Conservation (phyloP, 2,113 vertebrate genomes). For the Physeter macrocephalus region DNA sequence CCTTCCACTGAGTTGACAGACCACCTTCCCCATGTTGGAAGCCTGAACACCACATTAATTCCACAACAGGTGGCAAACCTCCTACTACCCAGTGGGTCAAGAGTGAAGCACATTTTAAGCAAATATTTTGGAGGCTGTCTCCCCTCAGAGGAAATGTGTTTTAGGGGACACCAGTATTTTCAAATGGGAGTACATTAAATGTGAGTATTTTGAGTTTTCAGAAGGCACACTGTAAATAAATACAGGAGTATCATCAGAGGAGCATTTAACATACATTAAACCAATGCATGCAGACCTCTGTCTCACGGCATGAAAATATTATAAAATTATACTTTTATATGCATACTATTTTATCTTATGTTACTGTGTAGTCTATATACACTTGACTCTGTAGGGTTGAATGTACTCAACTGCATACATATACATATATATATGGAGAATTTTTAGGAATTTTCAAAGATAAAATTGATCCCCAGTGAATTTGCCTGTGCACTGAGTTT, state of each 20-base stretch:
- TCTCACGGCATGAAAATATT: neutral
- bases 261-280: neutral
- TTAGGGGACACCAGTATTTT: slow-evolving; percentile 8
- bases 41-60: neutral
- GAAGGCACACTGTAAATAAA: neutral
- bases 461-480: neutral
- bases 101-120: neutral
- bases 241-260: neutral
- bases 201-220: slow-evolving; percentile 35
- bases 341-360: neutral
- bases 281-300: neutral
- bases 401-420: neutral
- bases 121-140: slow-evolving; percentile 1
- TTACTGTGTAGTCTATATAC: neutral
- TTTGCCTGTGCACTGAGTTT: neutral
- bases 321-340: neutral
- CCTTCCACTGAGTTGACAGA: neutral
- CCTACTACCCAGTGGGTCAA: slow-evolving; percentile 51
- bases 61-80: slow-evolving; percentile 46
- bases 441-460: neutral
- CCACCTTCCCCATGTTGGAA: neutral
- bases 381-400: neutral
- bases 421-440: neutral
- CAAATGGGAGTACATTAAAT: neutral
- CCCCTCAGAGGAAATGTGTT: neutral